A percentile compares a stretch with the other conserved stretches of the same genome.
These are phyloP conservation scores for Progne subis DNA, from an alignment of 2,113 vertebrate genomes.

Conservation along the genomic window DNA sequence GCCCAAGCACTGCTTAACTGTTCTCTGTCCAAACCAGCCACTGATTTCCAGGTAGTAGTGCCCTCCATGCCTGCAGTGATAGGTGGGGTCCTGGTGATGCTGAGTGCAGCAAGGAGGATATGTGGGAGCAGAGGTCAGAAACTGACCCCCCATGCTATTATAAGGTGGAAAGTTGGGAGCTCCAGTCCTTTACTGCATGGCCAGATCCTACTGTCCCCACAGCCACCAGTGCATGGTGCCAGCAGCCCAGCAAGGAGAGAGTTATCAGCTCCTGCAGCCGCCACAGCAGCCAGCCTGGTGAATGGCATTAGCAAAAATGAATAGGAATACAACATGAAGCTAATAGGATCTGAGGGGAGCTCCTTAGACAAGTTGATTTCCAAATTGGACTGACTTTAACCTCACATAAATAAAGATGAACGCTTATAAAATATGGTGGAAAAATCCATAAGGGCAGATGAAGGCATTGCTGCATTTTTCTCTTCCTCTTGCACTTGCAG, in stretches of 20 bases:
- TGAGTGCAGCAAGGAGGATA: neutral
- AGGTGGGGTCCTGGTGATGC: neutral
- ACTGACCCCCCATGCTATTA: neutral
- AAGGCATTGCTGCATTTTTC: neutral
- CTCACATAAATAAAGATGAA: conserved; percentile 64
- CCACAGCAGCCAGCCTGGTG: neutral
- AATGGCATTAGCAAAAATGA: conserved; percentile 64
- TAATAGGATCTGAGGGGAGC: conserved; percentile 58
- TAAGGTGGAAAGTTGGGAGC: neutral
- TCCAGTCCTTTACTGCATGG: neutral
- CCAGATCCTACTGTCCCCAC: neutral
- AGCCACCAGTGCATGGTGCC: accelerated
- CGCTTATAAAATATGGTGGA: conserved; percentile 41
- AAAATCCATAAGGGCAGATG: conserved; percentile 50
- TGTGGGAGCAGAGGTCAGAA: neutral
- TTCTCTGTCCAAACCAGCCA: neutral
- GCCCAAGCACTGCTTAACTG: neutral
- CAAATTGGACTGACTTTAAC: conserved; percentile 66
- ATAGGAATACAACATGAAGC: conserved; percentile 54
- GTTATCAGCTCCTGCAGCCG: neutral
- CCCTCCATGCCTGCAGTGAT: accelerated
- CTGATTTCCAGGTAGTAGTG: neutral
- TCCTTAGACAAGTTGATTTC: conserved; percentile 63
- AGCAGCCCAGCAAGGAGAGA: neutral
- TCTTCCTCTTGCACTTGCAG: neutral